phyloP scores from a whole-genome alignment of 2,797 vertebrate genomes.

The Pangasius krempfi region DNA sequence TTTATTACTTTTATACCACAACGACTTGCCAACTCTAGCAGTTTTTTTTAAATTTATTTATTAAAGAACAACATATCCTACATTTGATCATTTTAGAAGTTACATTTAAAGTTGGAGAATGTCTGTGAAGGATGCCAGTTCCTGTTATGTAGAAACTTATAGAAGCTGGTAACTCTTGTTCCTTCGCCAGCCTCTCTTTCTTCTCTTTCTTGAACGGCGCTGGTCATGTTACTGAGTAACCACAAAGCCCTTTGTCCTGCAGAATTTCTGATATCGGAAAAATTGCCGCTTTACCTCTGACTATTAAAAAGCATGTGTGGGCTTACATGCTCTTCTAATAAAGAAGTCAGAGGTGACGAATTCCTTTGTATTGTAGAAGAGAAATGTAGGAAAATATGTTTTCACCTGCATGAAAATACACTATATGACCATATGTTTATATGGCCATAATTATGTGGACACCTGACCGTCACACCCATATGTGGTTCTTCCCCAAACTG shows the following conservation, averaged over 20 bases:
- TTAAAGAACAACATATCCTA: neutral
- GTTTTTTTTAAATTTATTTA: too few species aligned
- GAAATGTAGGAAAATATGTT: neutral
- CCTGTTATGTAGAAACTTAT: neutral
- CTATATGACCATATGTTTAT: neutral
- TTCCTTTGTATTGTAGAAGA: neutral
- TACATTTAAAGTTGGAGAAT: neutral
- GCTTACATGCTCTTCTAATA: neutral
- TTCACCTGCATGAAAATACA: neutral
- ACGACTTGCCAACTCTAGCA: neutral
- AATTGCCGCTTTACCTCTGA: too few species aligned
- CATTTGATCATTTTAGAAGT: neutral
- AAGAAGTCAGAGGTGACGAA: neutral
- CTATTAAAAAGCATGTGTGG: neutral
- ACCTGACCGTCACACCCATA: neutral
- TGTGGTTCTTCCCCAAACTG: neutral
- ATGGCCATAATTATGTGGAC: neutral
- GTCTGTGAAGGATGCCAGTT: neutral
- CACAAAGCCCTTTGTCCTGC: neutral
- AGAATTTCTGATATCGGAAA: too few species aligned
- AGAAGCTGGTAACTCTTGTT: neutral
- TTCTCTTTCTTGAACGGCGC: neutral
- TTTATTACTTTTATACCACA: neutral
- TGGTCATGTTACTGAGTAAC: constrained; percentile 17
- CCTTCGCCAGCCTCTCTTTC: neutral